These are phyloP conservation scores for Hyperoplus lanceolatus DNA, from an alignment of 2,797 vertebrate species.

Conservation along the genomic window DNA sequence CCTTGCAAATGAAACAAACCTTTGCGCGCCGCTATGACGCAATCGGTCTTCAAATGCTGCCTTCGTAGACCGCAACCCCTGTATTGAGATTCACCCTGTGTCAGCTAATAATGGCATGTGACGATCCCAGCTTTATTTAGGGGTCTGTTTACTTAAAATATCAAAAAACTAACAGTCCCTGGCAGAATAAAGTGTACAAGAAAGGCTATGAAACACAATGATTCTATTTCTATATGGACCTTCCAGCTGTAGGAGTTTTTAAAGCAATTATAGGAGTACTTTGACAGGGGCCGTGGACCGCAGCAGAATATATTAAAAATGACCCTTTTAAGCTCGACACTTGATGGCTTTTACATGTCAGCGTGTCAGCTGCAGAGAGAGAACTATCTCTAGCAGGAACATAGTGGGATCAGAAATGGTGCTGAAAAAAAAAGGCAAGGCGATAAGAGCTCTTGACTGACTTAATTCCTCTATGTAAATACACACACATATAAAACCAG, in stretches of 20 bases:
- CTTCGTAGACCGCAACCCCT: too few species aligned
- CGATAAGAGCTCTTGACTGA: slow-evolving; percentile 54
- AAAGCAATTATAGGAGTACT: slow-evolving; percentile 58
- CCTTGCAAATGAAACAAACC: too few species aligned
- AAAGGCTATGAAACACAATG: slow-evolving; percentile 24
- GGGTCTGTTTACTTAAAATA: too few species aligned
- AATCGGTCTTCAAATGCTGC: too few species aligned
- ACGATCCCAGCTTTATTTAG: too few species aligned
- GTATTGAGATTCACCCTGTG: too few species aligned
- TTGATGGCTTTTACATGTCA: slow-evolving; percentile 59
- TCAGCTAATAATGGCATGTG: too few species aligned
- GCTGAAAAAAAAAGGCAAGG: slow-evolving; percentile 41
- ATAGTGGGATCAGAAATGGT: slow-evolving; percentile 35
- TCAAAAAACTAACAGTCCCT: background rate
- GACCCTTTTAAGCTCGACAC: slow-evolving; percentile 73
- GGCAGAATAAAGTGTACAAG: slow-evolving; percentile 4
- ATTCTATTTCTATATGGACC: slow-evolving; percentile 19
- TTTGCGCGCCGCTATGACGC: too few species aligned
- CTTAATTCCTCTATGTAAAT: slow-evolving; percentile 41
- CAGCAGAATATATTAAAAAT: slow-evolving; percentile 67
- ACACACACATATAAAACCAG: slow-evolving; percentile 1
- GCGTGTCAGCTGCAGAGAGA: slow-evolving; percentile 48
- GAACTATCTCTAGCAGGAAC: slow-evolving; percentile 36
- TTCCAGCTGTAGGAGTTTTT: slow-evolving; percentile 52
- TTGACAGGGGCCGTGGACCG: slow-evolving; percentile 41